Evolutionary conservation across 2,888 invertebrate genomes (phyloP).

Genomic region (Drosophila leonis): DNA sequence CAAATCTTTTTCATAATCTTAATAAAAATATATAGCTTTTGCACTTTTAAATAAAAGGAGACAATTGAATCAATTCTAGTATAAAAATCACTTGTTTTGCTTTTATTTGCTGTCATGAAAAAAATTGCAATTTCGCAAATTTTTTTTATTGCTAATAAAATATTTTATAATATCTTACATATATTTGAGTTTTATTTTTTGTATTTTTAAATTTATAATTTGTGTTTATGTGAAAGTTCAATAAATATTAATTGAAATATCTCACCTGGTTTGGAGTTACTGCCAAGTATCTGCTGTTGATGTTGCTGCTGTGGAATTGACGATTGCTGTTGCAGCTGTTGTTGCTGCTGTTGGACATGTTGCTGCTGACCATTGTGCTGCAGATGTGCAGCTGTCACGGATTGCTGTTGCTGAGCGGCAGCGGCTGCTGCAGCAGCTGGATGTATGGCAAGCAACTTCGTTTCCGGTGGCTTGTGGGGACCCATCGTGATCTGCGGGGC

Average conservation of each 20-base stretch:
- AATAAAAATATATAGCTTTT: background rate
- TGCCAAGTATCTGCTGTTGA: conserved; percentile 79
- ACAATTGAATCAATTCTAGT: background rate
- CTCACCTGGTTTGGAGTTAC: conserved; percentile 84
- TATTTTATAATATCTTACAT: background rate
- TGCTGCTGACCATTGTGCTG: conserved; percentile 76
- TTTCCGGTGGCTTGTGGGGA: conserved; percentile 86
- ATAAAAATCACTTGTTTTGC: background rate
- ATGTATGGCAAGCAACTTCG: conserved; percentile 85
- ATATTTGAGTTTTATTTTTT: background rate
- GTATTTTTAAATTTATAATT: background rate
- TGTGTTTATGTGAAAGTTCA: background rate
- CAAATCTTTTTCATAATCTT: too few species aligned
- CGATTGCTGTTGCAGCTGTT: conserved; percentile 73
- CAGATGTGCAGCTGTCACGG: conserved; percentile 69
- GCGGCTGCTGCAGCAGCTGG: conserved; percentile 82
- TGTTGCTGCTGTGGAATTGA: conserved; percentile 61
- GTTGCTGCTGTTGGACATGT: conserved; percentile 71
- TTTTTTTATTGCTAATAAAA: background rate
- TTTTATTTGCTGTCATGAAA: background rate
- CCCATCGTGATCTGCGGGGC: conserved; percentile 85
- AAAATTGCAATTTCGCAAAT: background rate
- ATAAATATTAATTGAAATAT: background rate
- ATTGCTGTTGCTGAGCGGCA: conserved; percentile 76
- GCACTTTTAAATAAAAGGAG: background rate